Conservation (phyloP, 2,888 invertebrate genomes). For the Odontocolon sp. region DNA sequence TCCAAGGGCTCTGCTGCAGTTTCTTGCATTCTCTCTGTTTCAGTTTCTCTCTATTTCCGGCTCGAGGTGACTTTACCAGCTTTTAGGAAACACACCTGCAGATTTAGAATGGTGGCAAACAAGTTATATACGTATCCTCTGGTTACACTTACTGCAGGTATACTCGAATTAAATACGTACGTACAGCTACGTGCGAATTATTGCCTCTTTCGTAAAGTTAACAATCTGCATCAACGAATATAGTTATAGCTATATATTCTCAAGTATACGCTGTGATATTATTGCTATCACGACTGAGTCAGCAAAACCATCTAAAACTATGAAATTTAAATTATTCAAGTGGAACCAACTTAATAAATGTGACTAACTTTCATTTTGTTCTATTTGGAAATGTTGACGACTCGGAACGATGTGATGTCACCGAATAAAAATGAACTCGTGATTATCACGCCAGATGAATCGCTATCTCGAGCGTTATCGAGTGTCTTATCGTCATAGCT, state of each 20-base stretch:
- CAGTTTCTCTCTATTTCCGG: slow-evolving; percentile 21
- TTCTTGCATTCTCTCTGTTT: slow-evolving; percentile 26
- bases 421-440: slow-evolving; percentile 28
- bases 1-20: slow-evolving; percentile 20
- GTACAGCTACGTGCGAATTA: slow-evolving; percentile 29
- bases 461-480: slow-evolving; percentile 49
- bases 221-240: slow-evolving; percentile 28
- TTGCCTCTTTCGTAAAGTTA: slow-evolving; percentile 34
- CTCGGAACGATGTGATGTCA: neutral
- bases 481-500: slow-evolving; percentile 24
- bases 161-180: slow-evolving; percentile 16
- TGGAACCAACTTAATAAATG: neutral
- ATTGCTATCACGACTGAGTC: slow-evolving; percentile 20
- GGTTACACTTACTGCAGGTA: neutral
- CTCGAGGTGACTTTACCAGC: slow-evolving; percentile 47
- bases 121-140: slow-evolving; percentile 21
- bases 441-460: slow-evolving; percentile 39
- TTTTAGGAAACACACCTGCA: slow-evolving; percentile 36
- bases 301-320: neutral
- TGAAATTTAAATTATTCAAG: slow-evolving; percentile 22
- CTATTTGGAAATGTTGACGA: neutral
- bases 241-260: slow-evolving; percentile 40
- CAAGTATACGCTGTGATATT: slow-evolving; percentile 32
- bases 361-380: neutral
- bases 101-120: slow-evolving; percentile 30